Base-by-base conservation (phyloP, 2,888 invertebrate genomes). In the Drosophila fungiperda region DNA sequence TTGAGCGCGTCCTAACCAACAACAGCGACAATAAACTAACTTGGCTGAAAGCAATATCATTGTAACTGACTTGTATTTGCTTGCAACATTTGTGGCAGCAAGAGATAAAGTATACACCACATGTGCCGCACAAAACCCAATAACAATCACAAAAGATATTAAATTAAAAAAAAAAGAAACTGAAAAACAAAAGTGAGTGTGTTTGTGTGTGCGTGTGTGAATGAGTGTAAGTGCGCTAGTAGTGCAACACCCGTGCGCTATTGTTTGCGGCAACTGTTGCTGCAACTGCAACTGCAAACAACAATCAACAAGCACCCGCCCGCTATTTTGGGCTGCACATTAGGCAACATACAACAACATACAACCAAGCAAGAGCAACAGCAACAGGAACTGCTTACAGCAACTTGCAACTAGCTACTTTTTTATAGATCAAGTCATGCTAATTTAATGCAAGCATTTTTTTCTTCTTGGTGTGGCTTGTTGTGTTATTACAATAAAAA, bases 271-370 rank as follows among this genome's bases (percentile, higher is more conserved):
- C 82, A 59, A 73, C 68, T 73, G 73, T 66, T 76, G 73, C 80
- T 66, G 72, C 76, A 76, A 68, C 68, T 71, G 73, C 69, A 70
- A 72, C 79, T 64, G 69, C 77, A 77, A 77, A 62, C 73, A 80
- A 74, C 77, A 77, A 78, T 71, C 77, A 77, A 78, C 73, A 67
- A 72, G 68, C 78, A 65, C 72, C 83, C 85, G 77, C 85, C 85
- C 85, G 85, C 85, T 87, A 83, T 67, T 80, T 85, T 78, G 63
- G 71, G 76, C 54, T 8, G 65, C 69, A 61, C 78, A 74, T 84
- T 82, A 76, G 76, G 80, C 86, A 87, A 87, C 69, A 68, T 60
- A 77, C 86, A 87, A 87, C 69, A 68, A 63, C 66, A 60, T 49
- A 62, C 69, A 60, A 58, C 55, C 55, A 71, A 55, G 38, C 70